Evolutionary conservation across 2,888 invertebrate species (phyloP).

Genomic region (Teleogryllus oceanicus): DNA sequence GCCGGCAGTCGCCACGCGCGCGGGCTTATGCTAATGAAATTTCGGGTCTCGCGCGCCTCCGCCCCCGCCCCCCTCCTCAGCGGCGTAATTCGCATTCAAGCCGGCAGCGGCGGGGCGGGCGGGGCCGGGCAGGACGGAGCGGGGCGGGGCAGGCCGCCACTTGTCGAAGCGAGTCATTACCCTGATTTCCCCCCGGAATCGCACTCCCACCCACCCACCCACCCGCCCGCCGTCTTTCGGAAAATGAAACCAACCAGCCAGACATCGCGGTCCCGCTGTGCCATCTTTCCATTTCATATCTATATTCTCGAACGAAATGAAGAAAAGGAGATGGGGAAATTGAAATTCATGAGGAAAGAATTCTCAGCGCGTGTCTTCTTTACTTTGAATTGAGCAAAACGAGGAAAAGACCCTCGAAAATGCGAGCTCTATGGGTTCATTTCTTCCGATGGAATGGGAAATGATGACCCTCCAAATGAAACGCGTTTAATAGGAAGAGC

Average conservation of each 20-base stretch:
- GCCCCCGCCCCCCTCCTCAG: neutral
- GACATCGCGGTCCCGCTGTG: neutral
- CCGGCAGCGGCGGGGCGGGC: neutral
- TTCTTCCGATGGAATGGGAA: neutral
- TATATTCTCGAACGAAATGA: constrained; percentile 18
- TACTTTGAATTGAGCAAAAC: neutral
- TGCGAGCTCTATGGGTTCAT: neutral
- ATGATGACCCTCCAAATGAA: neutral
- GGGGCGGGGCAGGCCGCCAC: neutral
- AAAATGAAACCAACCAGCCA: constrained; percentile 1
- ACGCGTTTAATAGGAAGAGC: neutral
- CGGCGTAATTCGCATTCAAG: neutral
- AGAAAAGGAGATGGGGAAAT: constrained; percentile 1
- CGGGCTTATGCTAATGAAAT: neutral
- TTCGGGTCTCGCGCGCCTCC: neutral
- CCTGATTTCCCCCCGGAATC: neutral
- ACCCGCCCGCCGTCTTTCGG: neutral
- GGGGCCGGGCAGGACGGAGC: neutral
- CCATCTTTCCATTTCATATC: constrained; percentile 18
- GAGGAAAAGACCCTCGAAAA: neutral
- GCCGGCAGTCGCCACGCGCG: neutral
- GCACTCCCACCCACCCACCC: neutral
- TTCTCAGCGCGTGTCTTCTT: neutral
- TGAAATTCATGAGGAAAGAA: constrained; percentile 18
- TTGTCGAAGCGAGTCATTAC: constrained; percentile 10